Base-by-base conservation (phyloP, 1,140 invertebrate species). In the Magallana gigas region DNA sequence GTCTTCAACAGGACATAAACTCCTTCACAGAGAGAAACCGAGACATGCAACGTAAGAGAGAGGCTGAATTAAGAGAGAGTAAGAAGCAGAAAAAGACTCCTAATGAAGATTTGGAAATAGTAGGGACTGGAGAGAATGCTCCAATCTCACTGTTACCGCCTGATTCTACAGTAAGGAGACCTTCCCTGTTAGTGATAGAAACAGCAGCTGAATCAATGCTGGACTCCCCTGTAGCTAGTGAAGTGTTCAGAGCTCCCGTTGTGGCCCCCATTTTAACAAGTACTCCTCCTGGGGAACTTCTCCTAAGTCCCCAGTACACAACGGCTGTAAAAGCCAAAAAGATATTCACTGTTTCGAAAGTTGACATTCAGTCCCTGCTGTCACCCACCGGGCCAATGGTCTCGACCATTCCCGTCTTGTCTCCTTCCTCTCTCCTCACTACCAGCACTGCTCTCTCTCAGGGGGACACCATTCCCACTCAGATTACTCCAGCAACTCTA, bases 321-420 rank as follows among this genome's bases (percentile, higher is more conserved):
- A 85, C 90, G 1, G 90, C 89, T 56, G 91, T 90, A 8, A 92
- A 91, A 88, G 93, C 92, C 62, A 92, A 93, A 85, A 94, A 94
- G 87, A 91, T 94, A 57, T 94, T 94, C 81, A 93, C 92, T 60
- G 93, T 94, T 14, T 93, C 91, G 62, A 88, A 90, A 85, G 93
- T 93, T 1, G 84, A 85, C n/a, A 90, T 84, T n/a, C 84, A 91
- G 56, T 59, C 48, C 23, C 58, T 85, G 6, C 60, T 85, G 8
- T 86, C 91, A 23, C 84, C 86, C 6, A 18, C 85, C 29, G 16
- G 16, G 23, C 59, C 80, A 82, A 6, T 71, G 8, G 56, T 29
- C n/a, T 16, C 36, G 7, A 14, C 23, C 59, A 62, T 57, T n/a
- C 59, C 57, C 8, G 59, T 83, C 58, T 60, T 83, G 29, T 87